phyloP scores from a whole-genome alignment of 2,888 invertebrate genomes.

The Therioaphis trifolii region DNA sequence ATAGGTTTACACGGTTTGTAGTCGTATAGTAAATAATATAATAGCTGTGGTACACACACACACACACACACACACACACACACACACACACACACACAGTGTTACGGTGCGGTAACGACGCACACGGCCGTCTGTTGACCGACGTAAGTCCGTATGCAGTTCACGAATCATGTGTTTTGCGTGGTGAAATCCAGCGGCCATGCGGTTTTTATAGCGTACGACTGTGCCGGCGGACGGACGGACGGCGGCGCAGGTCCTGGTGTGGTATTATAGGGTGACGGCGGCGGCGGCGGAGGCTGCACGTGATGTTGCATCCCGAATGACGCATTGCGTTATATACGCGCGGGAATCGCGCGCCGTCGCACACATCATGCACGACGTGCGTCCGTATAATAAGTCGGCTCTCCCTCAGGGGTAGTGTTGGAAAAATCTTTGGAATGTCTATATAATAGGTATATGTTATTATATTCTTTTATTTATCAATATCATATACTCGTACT shows the following conservation, averaged over 20 bases:
- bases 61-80: too few species aligned
- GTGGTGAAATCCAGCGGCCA: not conserved
- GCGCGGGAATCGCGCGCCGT: not conserved
- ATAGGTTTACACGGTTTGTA: too few species aligned
- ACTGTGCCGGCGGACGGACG: not conserved
- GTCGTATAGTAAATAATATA: conserved; percentile 23
- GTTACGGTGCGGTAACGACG: too few species aligned
- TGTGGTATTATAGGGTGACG: too few species aligned
- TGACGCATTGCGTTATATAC: conserved; percentile 51
- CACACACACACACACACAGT: too few species aligned
- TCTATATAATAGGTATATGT: too few species aligned
- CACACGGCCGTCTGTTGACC: too few species aligned
- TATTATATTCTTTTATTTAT: too few species aligned
- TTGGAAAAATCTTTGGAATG: not conserved
- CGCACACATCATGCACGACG: not conserved
- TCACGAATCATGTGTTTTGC: not conserved
- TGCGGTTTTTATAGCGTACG: not conserved
- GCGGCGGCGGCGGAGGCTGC: not conserved
- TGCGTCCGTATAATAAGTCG: not conserved
- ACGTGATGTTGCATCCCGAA: conserved; percentile 55
- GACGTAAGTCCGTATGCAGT: not conserved
- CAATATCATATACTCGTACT: too few species aligned
- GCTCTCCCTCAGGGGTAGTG: not conserved
- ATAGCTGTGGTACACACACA: not conserved
- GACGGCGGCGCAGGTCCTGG: too few species aligned